Evolutionary conservation across 2,113 vertebrate genomes (phyloP).

Genomic region (Oryzias celebensis): DNA sequence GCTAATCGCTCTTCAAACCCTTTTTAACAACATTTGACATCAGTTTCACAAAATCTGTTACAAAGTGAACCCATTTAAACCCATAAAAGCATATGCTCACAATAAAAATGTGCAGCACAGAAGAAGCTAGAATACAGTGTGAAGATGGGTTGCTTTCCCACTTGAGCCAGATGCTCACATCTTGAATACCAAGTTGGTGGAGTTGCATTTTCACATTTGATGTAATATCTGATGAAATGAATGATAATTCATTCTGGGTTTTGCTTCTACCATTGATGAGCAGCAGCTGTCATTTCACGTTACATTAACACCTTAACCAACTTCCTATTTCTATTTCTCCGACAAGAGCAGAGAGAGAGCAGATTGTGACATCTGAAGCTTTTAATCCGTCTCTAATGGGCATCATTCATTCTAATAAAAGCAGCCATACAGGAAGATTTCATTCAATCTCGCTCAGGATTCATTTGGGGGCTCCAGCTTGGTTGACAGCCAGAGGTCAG

Average conservation of each 20-base stretch:
- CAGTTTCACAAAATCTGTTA: conserved; percentile 17
- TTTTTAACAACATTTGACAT: neutral
- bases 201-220: conserved; percentile 30
- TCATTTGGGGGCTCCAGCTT: conserved; percentile 48
- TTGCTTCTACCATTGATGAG: conserved; percentile 32
- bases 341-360: conserved; percentile 37
- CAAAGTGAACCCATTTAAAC: conserved; percentile 14
- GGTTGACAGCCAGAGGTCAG: conserved; percentile 65
- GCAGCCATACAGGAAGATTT: conserved; percentile 64
- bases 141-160: conserved; percentile 46
- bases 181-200: conserved; percentile 43
- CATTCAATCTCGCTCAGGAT: conserved; percentile 40
- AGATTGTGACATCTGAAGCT: conserved; percentile 61
- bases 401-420: conserved; percentile 69
- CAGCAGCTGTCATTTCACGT: conserved; percentile 64
- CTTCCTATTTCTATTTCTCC: conserved; percentile 34
- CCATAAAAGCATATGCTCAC: neutral
- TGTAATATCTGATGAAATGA: conserved; percentile 54
- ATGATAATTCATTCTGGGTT: conserved; percentile 36
- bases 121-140: conserved; percentile 25
- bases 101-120: conserved; percentile 23
- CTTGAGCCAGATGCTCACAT: conserved; percentile 55
- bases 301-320: conserved; percentile 55
- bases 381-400: conserved; percentile 69
- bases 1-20: neutral